A percentile compares a stretch with the other conserved stretches of the same genome.
Evolutionary conservation across 2,113 vertebrate species (phyloP).

Genomic region (Pao palembangensis): DNA sequence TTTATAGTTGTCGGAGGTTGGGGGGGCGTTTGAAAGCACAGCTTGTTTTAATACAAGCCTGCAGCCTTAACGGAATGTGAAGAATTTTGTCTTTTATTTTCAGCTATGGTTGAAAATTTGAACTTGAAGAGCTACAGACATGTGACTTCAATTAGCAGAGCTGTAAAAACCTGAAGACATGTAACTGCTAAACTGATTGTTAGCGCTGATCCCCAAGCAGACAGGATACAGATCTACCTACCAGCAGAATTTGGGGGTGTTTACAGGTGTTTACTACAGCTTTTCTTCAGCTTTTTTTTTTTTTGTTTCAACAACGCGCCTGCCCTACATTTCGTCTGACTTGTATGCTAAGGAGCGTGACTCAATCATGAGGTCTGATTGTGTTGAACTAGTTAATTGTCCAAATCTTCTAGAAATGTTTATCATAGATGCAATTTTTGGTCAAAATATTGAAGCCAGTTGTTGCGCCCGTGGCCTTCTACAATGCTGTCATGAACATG

Average conservation of each 20-base stretch:
- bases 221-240: conserved; percentile 2
- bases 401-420: too few relatives aligned
- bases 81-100: conserved; percentile 68
- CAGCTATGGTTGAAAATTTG: conserved; percentile 58
- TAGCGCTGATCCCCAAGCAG: conserved; percentile 7
- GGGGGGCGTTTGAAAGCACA: conserved; percentile 52
- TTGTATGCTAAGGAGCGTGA: too few relatives aligned
- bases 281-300: too few relatives aligned
- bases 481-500: too few relatives aligned
- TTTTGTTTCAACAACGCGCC: too few relatives aligned
- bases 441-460: too few relatives aligned
- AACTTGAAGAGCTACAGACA: conserved; percentile 45
- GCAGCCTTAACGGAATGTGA: conserved; percentile 60
- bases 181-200: conserved; percentile 33
- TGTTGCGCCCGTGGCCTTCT: too few relatives aligned
- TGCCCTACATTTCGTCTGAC: too few relatives aligned
- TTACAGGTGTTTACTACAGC: conserved; percentile 12
- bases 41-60: conserved; percentile 63
- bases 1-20: conserved; percentile 65
- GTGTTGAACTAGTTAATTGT: too few relatives aligned
- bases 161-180: conserved; percentile 50
- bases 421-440: too few relatives aligned
- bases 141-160: conserved; percentile 63
- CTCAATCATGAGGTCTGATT: too few relatives aligned
- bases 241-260: not conserved